These are phyloP conservation scores for Setipinna tenuifilis DNA, from an alignment of 2,797 vertebrate genomes.

Conservation along the genomic window DNA sequence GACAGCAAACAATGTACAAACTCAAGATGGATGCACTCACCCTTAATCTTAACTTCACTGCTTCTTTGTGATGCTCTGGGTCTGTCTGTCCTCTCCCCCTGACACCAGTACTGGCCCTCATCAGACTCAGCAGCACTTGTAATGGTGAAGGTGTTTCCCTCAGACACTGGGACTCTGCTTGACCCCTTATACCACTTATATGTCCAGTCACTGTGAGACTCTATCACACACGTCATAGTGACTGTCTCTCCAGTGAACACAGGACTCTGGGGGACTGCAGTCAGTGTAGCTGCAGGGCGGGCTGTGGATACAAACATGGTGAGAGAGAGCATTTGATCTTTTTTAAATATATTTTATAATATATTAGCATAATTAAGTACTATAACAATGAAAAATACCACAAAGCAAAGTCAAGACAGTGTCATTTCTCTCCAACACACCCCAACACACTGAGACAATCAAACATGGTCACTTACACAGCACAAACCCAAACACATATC, in stretches of 20 bases:
- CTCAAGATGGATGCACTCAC: neutral
- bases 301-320: neutral
- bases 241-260: neutral
- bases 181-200: constrained; percentile 27
- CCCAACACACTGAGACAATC: too few relatives aligned
- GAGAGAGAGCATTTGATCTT: too few relatives aligned
- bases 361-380: too few relatives aligned
- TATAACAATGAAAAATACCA: too few relatives aligned
- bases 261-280: neutral
- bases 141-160: neutral
- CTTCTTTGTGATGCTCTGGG: neutral
- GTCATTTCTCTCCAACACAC: too few relatives aligned
- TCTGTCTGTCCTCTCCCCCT: neutral
- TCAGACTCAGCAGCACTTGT: neutral
- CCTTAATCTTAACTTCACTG: neutral
- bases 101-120: neutral
- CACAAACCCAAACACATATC: too few relatives aligned
- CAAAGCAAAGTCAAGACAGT: too few relatives aligned
- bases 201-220: constrained; percentile 4
- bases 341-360: too few relatives aligned
- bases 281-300: neutral
- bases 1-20: neutral
- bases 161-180: neutral
- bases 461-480: too few relatives aligned
- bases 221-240: constrained; percentile 21